These are phyloP conservation scores for Illadopsis cleaveri DNA, from an alignment of 2,113 vertebrate species.

Conservation along the genomic window DNA sequence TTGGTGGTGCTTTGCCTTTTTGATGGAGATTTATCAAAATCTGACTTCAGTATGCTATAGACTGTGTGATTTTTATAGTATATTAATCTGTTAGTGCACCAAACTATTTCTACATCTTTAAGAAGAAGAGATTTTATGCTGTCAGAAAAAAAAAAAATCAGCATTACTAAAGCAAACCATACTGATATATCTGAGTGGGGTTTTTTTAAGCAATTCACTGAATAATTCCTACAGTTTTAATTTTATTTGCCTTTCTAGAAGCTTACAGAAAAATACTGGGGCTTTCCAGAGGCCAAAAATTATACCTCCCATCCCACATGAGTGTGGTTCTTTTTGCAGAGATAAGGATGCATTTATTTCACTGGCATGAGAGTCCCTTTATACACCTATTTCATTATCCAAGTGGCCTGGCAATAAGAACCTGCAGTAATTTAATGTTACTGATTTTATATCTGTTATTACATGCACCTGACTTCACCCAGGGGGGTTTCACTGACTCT, in stretches of 20 bases:
- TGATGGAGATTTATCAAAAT: not conserved
- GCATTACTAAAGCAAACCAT: not conserved
- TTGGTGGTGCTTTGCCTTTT: not conserved
- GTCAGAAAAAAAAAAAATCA: not conserved
- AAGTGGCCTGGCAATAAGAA: not conserved
- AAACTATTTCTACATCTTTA: not conserved
- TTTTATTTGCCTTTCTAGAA: not conserved
- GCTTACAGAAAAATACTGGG: not conserved
- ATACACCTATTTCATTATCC: not conserved
- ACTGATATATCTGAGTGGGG: not conserved
- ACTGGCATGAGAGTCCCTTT: not conserved
- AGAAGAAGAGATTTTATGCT: not conserved
- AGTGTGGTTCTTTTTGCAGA: not conserved
- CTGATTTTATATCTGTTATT: not conserved
- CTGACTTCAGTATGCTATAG: not conserved
- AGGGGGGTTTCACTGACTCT: not conserved
- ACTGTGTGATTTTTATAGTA: not conserved
- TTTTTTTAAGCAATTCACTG: not conserved
- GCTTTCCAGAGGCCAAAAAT: not conserved
- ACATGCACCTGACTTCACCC: not conserved
- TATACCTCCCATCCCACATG: not conserved
- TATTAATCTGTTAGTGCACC: not conserved
- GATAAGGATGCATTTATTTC: not conserved
- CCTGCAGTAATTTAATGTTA: not conserved
- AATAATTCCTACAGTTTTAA: not conserved